These are phyloP conservation scores for Cheilinus undulatus DNA, from an alignment of 2,113 vertebrate species.

Conservation along the genomic window DNA sequence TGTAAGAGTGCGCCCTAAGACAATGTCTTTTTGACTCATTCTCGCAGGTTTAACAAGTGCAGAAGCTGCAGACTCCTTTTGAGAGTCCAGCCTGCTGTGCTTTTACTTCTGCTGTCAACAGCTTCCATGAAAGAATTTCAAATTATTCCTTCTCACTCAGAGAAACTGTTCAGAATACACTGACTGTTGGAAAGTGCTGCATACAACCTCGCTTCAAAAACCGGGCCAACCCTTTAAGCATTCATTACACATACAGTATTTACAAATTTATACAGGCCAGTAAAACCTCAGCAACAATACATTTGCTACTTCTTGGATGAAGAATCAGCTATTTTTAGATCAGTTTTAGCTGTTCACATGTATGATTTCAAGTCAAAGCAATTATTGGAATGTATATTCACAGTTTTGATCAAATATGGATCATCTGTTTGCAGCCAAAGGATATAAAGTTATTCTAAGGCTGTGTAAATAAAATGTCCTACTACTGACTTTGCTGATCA, in stretches of 20 bases:
- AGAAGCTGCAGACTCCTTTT: no score
- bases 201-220: not conserved
- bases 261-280: constrained; percentile 58
- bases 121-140: no score
- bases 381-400: constrained; percentile 3
- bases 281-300: constrained; percentile 14
- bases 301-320: not conserved
- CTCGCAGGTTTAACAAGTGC: no score
- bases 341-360: constrained; percentile 1
- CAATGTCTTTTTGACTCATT: no score
- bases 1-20: no score
- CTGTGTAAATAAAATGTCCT: not conserved
- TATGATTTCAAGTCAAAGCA: not conserved
- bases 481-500: constrained; percentile 30
- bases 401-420: not conserved
- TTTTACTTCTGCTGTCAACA: no score
- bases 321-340: constrained; percentile 3
- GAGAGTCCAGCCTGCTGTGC: no score
- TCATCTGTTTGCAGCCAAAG: constrained; percentile 11
- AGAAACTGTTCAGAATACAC: no score
- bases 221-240: not conserved
- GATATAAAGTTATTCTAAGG: constrained; percentile 1
- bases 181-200: no score
- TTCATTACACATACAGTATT: constrained; percentile 49
- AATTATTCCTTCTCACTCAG: no score